phyloP scores from a whole-genome alignment of 2,113 vertebrate genomes.

The Actenoides lindsayi region DNA sequence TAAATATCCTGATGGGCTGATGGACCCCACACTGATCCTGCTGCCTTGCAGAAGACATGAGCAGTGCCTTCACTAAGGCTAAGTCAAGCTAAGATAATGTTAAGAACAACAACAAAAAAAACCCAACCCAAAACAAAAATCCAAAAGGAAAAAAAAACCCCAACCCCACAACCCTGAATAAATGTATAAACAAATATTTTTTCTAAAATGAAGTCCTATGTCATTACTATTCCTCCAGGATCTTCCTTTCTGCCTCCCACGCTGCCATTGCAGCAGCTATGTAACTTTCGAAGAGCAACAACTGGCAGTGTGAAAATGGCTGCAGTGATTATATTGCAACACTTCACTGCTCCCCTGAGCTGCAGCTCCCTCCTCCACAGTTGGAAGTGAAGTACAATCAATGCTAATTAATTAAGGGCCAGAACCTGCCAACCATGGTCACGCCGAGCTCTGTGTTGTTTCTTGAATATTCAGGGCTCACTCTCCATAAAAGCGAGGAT shows the following conservation, averaged over 20 bases:
- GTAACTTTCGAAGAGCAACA: neutral
- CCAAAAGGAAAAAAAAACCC: too few relatives aligned
- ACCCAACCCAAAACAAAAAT: neutral
- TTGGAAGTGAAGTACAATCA: constrained; percentile 25
- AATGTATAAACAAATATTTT: neutral
- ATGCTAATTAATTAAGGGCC: constrained; percentile 62
- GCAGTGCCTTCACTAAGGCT: neutral
- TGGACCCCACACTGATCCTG: neutral
- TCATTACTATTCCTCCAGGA: neutral
- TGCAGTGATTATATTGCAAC: constrained; percentile 9
- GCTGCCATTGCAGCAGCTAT: neutral
- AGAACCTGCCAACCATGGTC: constrained; percentile 10
- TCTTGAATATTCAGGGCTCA: constrained; percentile 28
- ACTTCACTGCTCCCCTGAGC: constrained; percentile 28
- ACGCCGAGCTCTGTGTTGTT: neutral
- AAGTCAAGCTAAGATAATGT: neutral
- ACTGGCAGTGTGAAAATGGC: neutral
- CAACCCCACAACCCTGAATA: neutral
- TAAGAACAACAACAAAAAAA: neutral
- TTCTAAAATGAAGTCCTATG: neutral
- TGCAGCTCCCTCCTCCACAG: constrained; percentile 18
- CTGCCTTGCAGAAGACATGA: neutral
- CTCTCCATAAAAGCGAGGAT: rapidly evolving
- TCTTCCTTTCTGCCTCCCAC: neutral
- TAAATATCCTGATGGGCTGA: neutral